Percentiles rank a stretch among this genome's conserved stretches.
Conservation (phyloP, 2,113 vertebrate species). For the Garra rufa region DNA sequence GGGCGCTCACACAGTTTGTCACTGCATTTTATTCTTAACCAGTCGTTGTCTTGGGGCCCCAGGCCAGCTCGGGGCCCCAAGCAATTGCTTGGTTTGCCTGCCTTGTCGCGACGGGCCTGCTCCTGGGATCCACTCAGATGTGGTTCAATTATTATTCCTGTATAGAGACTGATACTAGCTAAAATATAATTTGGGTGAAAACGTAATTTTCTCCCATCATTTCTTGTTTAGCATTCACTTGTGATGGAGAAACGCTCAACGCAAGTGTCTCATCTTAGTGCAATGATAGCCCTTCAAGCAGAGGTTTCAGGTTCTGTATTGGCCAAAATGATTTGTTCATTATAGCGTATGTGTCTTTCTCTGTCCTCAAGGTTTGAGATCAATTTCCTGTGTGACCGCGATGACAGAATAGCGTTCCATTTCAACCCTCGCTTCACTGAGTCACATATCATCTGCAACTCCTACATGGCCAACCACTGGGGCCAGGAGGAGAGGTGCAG, state of each 20-base stretch:
- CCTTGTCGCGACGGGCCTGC: no score
- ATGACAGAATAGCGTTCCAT: conserved; percentile 80
- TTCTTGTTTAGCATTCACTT: background rate
- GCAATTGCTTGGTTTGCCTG: no score
- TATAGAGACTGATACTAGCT: background rate
- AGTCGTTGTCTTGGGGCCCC: no score
- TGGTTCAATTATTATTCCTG: background rate
- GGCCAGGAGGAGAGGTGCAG: conserved; percentile 77
- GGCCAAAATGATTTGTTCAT: conserved; percentile 21
- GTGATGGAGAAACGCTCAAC: background rate
- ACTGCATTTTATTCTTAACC: no score
- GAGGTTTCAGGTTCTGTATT: background rate
- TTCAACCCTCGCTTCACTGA: conserved; percentile 79
- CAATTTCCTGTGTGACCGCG: conserved; percentile 76
- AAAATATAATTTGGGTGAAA: background rate
- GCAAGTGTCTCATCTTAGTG: background rate
- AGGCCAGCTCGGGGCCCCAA: no score
- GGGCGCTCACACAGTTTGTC: no score
- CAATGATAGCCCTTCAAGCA: conserved; percentile 9
- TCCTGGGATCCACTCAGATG: background rate
- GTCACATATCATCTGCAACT: conserved; percentile 76
- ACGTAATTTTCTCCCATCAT: background rate
- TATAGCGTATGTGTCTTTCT: conserved; percentile 33
- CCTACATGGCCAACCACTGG: conserved; percentile 77
- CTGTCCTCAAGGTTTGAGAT: conserved; percentile 78